Base-by-base conservation (phyloP, 2,888 invertebrate species). In the Terebella lapidaria region DNA sequence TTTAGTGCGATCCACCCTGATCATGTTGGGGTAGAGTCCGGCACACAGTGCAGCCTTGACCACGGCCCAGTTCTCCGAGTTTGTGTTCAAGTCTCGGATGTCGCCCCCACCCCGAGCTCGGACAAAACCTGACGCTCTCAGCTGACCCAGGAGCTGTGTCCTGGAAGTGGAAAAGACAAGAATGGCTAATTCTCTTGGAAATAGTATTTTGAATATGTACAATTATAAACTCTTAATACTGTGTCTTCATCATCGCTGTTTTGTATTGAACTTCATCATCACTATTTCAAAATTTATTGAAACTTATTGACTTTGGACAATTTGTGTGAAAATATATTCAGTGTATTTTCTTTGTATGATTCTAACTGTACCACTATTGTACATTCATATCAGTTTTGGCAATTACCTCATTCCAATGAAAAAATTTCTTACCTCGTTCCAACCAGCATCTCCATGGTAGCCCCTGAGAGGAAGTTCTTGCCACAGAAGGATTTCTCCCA, bases 1-100 rank as follows among this genome's bases (percentile, higher is more conserved):
- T 27, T 85, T 84, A 25, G 86, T 85, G 18, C 88, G 81, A 75
- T 89, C 88, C 1, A 89, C 86, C 24, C 88, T 84, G 22, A 90
- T 89, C 49, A 96, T 80, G 70, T 92, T 91, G 0, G 97, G 96
- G 81, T 95, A 96, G 61, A 91, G 84, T 0, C 96, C 95, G 2
- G 91, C 90, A 27, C 88, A 87, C 30, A 96, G 83, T 1, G 92
- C 91, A 0, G 91, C 90, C 76, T 95, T 95, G 0, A 97, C 88
- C 58, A 95, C 87, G 15, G 92, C 88, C 92, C 92, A 93, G 74
- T 89, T 89, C 71, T 90, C 88, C 0, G 91, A 88, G 81, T 93
- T 89, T 1, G 84, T 79, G 81, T 95, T 95, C 42, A 92, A 84
- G 73, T 91, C 90, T 67, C 88, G 69, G 62, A 91, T 88, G 72